Base-by-base conservation (phyloP, 37 sponge, comb jelly and placozoan species). In the Beroe ovata region DNA sequence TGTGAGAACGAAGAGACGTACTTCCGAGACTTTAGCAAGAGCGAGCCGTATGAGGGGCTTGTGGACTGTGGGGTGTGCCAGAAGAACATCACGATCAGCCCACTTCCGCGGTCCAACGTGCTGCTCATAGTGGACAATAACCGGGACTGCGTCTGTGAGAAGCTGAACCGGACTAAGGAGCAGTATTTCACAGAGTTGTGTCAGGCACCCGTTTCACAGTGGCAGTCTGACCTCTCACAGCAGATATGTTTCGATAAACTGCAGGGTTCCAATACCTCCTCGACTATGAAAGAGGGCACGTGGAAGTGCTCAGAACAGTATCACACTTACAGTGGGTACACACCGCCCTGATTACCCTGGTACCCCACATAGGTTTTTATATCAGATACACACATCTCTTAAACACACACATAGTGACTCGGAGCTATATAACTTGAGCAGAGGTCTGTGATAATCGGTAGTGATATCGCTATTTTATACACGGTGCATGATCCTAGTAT, bases 121-220 rank as follows among this genome's bases (percentile, higher is more conserved):
- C 47, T 77, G 54, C 42, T 77, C 54, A 21, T 77, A n/a, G 41
- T 77, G 0, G 84, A 77, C 84, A 77, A 77, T 40, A 77, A 77
- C 38, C 41, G 22, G 38, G 84, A 77, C 54, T 77, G 84, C 54
- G 84, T 77, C 25, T 77, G 84, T 39, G 54, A 8, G 84, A 42
- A 36, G 25, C 2, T 32, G 23, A 42, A 42, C n/a, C 41, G 84
- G 47, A 77, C 84, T n/a, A 39, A 23, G 38, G 18, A 20, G 28
- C 22, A 33, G 0, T 41, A 41, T 54, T 36, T 77, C 26, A 39
- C n/a, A 0, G 54, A 77, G 38, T 29, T 77, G 35, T 77, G 84
- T 25, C 54, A 77, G 54, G 14, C 26, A 6, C 84, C 35, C 22
- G 47, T 77, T 2, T 77, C 84, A 4, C 84, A 77, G 54, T 77